Evolutionary conservation across 64 coral and sea anemone genomes (phyloP).

Genomic region (Catalaphyllia jardinei): DNA sequence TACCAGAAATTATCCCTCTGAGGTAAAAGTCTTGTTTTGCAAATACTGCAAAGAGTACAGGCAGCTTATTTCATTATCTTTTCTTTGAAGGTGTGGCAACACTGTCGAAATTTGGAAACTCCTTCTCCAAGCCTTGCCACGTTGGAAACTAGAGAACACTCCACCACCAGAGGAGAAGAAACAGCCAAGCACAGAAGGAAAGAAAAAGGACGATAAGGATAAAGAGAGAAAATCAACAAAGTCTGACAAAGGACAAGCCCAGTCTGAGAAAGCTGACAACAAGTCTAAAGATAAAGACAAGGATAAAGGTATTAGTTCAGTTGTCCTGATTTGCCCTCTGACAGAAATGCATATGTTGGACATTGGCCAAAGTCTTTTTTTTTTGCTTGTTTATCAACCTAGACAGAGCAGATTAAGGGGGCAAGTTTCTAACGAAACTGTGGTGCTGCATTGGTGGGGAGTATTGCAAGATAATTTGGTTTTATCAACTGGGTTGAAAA

Average conservation of each 20-base stretch:
- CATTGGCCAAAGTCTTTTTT: too few relatives aligned
- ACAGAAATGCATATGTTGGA: too few relatives aligned
- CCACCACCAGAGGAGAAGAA: conserved; percentile 87
- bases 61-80: not conserved
- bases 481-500: too few relatives aligned
- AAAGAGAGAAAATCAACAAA: conserved; percentile 80
- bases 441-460: too few relatives aligned
- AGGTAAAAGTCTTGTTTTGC: conserved; percentile 34
- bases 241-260: conserved; percentile 57
- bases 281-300: conserved; percentile 70
- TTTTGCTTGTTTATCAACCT: too few relatives aligned
- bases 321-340: not conserved
- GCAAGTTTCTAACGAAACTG: too few relatives aligned
- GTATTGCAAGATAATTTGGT: too few relatives aligned
- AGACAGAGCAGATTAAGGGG: too few relatives aligned
- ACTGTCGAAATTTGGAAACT: conserved; percentile 84
- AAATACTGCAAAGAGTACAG: not conserved
- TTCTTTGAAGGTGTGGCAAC: conserved; percentile 73
- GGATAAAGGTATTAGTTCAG: conserved; percentile 10
- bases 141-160: conserved; percentile 95
- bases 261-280: conserved; percentile 51
- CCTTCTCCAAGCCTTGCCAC: conserved; percentile 77
- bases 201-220: conserved; percentile 68
- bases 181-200: conserved; percentile 23
- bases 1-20: conserved; percentile 91